Conservation (phyloP, 2,888 invertebrate genomes). For the Oscheius sp. region DNA sequence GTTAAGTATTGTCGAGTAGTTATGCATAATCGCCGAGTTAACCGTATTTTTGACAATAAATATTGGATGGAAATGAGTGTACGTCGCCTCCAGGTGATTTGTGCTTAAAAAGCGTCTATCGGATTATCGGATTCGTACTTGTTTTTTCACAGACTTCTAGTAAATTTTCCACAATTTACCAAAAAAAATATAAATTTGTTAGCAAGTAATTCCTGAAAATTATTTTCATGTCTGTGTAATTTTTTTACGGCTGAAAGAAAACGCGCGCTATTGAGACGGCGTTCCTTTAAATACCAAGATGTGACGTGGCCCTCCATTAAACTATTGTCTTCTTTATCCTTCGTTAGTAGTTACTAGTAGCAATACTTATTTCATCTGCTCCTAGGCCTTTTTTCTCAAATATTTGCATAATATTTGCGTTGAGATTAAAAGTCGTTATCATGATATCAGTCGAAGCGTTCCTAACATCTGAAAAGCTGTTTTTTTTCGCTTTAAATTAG, state of each 20-base stretch:
- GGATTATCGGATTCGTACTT: too few relatives aligned
- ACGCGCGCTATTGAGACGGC: slow-evolving; percentile 1
- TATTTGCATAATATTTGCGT: too few relatives aligned
- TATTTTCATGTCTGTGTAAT: not conserved
- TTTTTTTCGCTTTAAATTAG: too few relatives aligned
- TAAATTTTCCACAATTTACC: too few relatives aligned
- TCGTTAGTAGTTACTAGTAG: not conserved
- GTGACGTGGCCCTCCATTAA: slow-evolving; percentile 30
- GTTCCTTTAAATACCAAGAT: slow-evolving; percentile 25
- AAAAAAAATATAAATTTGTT: too few relatives aligned
- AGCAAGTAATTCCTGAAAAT: too few relatives aligned
- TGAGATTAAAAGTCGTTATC: too few relatives aligned
- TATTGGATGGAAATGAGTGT: not conserved
- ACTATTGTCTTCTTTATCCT: not conserved
- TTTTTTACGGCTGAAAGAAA: not conserved
- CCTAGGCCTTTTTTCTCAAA: not conserved
- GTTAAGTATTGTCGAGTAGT: not conserved
- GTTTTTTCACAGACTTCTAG: too few relatives aligned
- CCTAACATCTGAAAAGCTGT: too few relatives aligned
- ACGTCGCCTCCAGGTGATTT: too few relatives aligned
- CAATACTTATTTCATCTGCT: not conserved
- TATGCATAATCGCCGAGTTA: not conserved
- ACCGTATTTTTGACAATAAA: not conserved
- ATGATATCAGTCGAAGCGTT: too few relatives aligned
- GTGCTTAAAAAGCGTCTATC: too few relatives aligned